Evolutionary conservation across 1,140 invertebrate species (phyloP).

Genomic region (Globodera ellingtonae): DNA sequence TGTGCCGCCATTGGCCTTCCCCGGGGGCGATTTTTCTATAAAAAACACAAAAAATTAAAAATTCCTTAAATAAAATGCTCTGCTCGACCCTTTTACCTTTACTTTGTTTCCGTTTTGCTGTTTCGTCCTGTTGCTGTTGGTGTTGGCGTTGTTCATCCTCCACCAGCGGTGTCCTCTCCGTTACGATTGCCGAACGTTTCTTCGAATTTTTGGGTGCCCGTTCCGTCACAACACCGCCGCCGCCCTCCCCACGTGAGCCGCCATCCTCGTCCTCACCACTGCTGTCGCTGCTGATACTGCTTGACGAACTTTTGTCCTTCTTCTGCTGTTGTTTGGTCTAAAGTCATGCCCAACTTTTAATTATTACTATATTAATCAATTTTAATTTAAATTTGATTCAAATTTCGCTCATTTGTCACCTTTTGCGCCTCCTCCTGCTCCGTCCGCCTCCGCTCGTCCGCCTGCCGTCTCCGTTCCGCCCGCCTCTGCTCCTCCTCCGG

Average conservation of each 20-base stretch:
- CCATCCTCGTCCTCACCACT: not conserved
- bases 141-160: not conserved
- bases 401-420: not conserved
- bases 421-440: constrained; percentile 1
- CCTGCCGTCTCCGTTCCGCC: not conserved
- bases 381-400: not conserved
- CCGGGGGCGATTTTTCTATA: not conserved
- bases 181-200: not conserved
- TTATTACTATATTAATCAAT: not conserved
- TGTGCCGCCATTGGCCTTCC: not conserved
- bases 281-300: not conserved
- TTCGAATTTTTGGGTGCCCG: not conserved
- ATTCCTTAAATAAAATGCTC: no score
- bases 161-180: not conserved
- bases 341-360: not conserved
- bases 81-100: not conserved
- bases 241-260: not conserved
- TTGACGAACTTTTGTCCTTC: not conserved
- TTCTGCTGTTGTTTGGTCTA: not conserved
- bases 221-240: not conserved
- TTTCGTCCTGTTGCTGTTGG: not conserved
- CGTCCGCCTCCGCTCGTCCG: not conserved
- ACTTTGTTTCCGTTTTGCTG: not conserved
- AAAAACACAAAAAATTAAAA: no score
- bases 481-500: constrained; percentile 6